Percentiles rank a stretch among this genome's conserved stretches.
phyloP scores from a whole-genome alignment of 1,140 invertebrate genomes.

The Zaprionus kolodkinae region DNA sequence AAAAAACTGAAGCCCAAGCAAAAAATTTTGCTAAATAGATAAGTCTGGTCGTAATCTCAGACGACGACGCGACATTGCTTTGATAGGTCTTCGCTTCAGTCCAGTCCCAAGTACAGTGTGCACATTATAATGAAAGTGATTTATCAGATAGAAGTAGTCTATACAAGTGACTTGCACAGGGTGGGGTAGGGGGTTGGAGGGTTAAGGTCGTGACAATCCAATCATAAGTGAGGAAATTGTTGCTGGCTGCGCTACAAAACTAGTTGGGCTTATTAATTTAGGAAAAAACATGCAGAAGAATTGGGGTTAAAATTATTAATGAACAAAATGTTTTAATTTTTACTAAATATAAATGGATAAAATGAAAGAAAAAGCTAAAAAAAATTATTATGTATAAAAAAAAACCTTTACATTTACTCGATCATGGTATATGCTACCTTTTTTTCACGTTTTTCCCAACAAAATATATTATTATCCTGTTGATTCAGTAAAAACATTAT shows the following conservation, averaged over 20 bases:
- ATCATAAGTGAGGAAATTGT: constrained; percentile 16
- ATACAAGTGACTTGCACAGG: neutral
- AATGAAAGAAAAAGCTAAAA: too few species aligned
- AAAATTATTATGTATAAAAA: too few species aligned
- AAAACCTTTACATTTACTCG: too few species aligned
- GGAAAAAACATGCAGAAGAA: too few species aligned
- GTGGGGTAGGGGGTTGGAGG: neutral
- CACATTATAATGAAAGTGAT: constrained; percentile 20
- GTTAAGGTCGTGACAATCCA: constrained; percentile 48
- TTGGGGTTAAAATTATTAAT: too few species aligned
- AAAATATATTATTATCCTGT: too few species aligned
- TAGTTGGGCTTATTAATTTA: neutral
- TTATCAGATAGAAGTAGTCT: constrained; percentile 14
- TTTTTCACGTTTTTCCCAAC: too few species aligned
- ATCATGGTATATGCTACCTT: too few species aligned
- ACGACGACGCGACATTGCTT: constrained; percentile 8
- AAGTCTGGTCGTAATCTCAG: constrained; percentile 39
- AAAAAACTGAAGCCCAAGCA: constrained; percentile 7
- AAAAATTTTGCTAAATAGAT: constrained; percentile 23
- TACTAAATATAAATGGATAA: too few species aligned
- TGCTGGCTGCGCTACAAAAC: neutral
- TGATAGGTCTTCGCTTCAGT: constrained; percentile 33
- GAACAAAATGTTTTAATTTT: too few species aligned
- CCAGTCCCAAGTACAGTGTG: neutral
- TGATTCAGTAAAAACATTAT: too few species aligned